phyloP scores from a whole-genome alignment of 2,113 vertebrate genomes.

The Misgurnus anguillicaudatus region DNA sequence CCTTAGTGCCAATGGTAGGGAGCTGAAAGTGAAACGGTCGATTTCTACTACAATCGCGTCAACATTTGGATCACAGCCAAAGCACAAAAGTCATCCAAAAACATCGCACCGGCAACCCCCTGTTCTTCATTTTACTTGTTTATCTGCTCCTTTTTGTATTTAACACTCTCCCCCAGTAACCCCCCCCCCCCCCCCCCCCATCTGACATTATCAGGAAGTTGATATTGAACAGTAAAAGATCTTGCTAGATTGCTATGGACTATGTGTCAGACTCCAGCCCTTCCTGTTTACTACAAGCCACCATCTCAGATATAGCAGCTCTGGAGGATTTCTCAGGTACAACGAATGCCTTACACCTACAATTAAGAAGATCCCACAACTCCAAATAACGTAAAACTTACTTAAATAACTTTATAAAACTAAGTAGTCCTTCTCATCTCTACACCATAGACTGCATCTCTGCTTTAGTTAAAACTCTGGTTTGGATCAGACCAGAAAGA shows the following conservation, averaged over 20 bases:
- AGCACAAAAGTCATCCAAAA: background rate
- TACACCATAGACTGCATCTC: background rate
- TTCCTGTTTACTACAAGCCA: conserved; percentile 64
- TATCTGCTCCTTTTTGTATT: background rate
- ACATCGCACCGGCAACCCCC: background rate
- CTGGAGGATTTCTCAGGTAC: conserved; percentile 12
- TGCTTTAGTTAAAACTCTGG: background rate
- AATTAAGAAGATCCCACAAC: too few relatives aligned
- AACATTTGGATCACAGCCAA: conserved; percentile 17
- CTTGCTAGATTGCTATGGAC: conserved; percentile 13
- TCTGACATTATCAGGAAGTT: conserved; percentile 45
- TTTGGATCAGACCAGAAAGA: conserved; percentile 35
- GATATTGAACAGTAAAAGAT: conserved; percentile 31
- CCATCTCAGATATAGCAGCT: conserved; percentile 26
- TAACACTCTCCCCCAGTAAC: background rate
- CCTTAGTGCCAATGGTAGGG: conserved; percentile 17
- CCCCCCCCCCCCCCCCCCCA: background rate
- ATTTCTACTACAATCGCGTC: conserved; percentile 8
- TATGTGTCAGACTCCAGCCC: conserved; percentile 48
- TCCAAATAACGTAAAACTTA: too few relatives aligned
- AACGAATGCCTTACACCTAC: background rate
- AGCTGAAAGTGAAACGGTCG: conserved; percentile 20
- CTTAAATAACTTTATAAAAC: too few relatives aligned
- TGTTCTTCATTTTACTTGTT: background rate
- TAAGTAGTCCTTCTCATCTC: too few relatives aligned